These are phyloP conservation scores for Sitta carolinensis DNA, from an alignment of 2,797 vertebrate genomes.

Conservation along the genomic window DNA sequence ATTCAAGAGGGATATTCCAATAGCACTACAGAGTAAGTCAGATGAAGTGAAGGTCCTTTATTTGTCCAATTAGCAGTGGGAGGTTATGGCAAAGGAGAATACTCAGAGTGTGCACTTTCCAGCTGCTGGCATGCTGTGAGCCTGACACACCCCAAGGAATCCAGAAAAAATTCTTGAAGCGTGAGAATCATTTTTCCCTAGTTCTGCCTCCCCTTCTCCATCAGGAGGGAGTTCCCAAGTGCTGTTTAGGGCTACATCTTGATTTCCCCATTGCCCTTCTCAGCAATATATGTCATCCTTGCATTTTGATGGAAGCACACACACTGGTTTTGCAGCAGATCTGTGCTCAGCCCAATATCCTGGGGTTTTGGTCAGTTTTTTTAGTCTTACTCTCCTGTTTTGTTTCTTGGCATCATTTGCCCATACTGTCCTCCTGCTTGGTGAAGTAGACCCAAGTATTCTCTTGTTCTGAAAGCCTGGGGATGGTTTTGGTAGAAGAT, in stretches of 20 bases:
- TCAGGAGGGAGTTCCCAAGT: background rate
- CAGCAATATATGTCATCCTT: background rate
- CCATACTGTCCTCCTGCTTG: background rate
- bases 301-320: background rate
- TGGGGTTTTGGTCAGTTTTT: background rate
- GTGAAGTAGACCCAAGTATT: background rate
- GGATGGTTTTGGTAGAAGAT: background rate
- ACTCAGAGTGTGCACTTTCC: background rate
- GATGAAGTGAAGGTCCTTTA: background rate
- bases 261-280: background rate
- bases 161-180: slow-evolving; percentile 48
- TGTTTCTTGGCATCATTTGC: background rate
- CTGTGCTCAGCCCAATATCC: background rate
- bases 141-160: slow-evolving; percentile 12
- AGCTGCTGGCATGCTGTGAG: background rate
- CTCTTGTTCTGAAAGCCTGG: background rate
- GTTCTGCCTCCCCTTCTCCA: background rate
- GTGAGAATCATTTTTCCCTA: background rate
- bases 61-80: background rate
- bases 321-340: background rate
- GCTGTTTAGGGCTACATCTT: background rate
- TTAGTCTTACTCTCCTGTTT: background rate
- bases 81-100: background rate
- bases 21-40: background rate
- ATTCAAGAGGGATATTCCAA: background rate